These are phyloP conservation scores for Dipus sagitta DNA, from an alignment of 2,797 vertebrate genomes.

Conservation along the genomic window DNA sequence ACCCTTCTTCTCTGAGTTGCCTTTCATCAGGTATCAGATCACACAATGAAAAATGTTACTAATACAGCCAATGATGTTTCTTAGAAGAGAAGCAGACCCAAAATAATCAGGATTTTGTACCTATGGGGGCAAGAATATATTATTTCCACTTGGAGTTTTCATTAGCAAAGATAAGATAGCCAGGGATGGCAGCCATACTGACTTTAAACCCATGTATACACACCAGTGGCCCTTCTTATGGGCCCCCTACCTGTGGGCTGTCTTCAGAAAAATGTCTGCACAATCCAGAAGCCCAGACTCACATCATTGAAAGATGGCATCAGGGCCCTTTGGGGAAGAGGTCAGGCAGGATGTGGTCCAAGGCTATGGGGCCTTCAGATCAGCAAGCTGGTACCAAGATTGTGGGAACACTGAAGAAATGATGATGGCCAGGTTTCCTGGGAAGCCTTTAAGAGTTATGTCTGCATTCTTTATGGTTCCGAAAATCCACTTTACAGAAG, in stretches of 20 bases:
- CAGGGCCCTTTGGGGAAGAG: accelerated
- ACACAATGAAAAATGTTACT: too few relatives aligned
- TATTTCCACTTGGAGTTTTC: background rate
- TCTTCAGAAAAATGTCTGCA: background rate
- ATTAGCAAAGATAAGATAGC: background rate
- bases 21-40: too few relatives aligned
- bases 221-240: background rate
- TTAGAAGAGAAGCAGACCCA: background rate
- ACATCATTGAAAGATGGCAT: background rate
- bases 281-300: background rate
- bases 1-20: background rate
- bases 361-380: background rate
- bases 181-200: background rate
- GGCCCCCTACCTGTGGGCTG: background rate
- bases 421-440: background rate
- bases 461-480: background rate
- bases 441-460: background rate
- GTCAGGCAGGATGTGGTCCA: background rate
- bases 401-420: background rate
- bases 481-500: background rate
- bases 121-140: background rate
- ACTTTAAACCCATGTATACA: background rate
- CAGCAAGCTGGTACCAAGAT: background rate
- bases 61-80: background rate
- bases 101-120: background rate